Evolutionary conservation across 2,113 vertebrate genomes (phyloP).

Genomic region (Pavo muticus): DNA sequence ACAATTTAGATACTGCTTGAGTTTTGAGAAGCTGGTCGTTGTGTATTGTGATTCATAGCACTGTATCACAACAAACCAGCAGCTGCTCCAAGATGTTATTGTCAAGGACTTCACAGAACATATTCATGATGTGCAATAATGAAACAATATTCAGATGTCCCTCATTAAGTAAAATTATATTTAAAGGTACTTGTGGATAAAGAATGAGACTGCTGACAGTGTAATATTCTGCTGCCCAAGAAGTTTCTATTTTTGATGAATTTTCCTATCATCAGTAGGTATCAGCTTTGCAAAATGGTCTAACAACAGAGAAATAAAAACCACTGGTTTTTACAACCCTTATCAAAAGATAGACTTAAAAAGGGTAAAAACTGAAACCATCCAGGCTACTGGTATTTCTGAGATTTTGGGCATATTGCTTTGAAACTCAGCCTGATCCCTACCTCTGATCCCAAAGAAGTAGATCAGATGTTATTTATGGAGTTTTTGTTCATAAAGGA

Average conservation of each 20-base stretch:
- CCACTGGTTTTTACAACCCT: rapidly evolving
- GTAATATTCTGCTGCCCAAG: background rate
- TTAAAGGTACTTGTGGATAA: background rate
- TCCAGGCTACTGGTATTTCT: background rate
- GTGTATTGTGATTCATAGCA: background rate
- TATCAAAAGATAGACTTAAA: background rate
- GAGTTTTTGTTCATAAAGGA: background rate
- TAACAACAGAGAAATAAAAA: background rate
- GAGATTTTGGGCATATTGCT: background rate
- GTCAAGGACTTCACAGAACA: background rate
- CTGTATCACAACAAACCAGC: background rate
- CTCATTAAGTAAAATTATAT: background rate
- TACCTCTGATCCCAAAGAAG: background rate
- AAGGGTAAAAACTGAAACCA: background rate
- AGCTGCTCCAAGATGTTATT: background rate
- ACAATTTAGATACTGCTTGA: background rate
- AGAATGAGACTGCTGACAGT: background rate
- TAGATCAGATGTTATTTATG: background rate
- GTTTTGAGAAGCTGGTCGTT: background rate
- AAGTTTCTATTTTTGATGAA: background rate
- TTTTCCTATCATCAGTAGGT: background rate
- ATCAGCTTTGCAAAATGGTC: background rate
- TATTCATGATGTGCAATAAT: background rate
- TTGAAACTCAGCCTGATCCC: background rate
- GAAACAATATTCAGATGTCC: background rate